These are phyloP conservation scores for Coracias cyanogaster DNA, from an alignment of 2,797 vertebrate genomes.

Conservation along the genomic window DNA sequence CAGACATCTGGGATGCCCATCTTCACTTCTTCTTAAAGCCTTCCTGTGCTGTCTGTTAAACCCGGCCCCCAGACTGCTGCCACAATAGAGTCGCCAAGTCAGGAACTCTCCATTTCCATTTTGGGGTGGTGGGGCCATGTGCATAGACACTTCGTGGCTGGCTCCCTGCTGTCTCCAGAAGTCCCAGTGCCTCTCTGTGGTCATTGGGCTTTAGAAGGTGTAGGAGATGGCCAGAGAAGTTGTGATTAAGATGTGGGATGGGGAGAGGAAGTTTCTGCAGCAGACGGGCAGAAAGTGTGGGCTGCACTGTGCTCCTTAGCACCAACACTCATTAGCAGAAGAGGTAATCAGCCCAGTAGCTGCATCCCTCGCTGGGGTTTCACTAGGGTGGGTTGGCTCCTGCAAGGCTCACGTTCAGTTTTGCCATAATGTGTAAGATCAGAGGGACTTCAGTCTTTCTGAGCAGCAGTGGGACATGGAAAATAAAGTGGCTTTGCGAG, in stretches of 20 bases:
- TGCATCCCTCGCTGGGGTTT: not conserved
- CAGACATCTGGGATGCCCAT: not conserved
- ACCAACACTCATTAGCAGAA: fast-evolving
- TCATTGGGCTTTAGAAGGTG: not conserved
- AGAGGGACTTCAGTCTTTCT: not conserved
- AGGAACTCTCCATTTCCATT: not conserved
- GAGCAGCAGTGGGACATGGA: not conserved
- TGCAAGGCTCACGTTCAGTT: not conserved
- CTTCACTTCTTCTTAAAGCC: not conserved
- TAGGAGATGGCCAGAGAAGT: not conserved
- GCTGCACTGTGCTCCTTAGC: not conserved
- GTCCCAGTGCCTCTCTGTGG: not conserved
- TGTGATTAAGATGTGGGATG: not conserved
- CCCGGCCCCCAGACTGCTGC: not conserved
- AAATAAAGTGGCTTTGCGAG: not conserved
- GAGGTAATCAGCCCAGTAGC: not conserved
- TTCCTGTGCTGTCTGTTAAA: not conserved
- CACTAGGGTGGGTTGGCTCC: not conserved
- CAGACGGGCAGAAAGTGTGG: not conserved
- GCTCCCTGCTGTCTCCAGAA: not conserved
- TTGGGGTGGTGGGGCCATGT: fast-evolving
- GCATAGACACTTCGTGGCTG: fast-evolving
- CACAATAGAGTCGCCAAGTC: not conserved
- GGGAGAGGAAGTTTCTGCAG: not conserved
- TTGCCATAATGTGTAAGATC: not conserved